These are phyloP conservation scores for Coturnix japonica DNA, from an alignment of 2,113 vertebrate genomes.

Conservation along the genomic window DNA sequence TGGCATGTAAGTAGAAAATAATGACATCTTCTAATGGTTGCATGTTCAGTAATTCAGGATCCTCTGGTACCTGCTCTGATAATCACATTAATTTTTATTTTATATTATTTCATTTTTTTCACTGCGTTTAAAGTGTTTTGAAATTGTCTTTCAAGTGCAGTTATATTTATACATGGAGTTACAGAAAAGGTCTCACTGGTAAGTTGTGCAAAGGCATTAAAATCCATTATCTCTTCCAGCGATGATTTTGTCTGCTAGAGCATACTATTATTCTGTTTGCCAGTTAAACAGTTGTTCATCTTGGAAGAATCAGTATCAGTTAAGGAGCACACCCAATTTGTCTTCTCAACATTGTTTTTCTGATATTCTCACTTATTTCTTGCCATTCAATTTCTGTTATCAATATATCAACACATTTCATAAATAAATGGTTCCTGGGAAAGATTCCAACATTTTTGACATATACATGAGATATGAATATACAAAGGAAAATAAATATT, in stretches of 20 bases:
- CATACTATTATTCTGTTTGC: not conserved
- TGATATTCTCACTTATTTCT: not conserved
- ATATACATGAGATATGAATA: not conserved
- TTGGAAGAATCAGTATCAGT: not conserved
- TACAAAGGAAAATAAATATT: not conserved
- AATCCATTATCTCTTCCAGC: not conserved
- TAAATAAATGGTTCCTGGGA: not conserved
- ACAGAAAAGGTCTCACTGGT: not conserved
- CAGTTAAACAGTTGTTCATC: not conserved
- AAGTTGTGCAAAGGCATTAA: not conserved
- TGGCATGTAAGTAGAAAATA: not conserved
- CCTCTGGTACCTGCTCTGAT: not conserved
- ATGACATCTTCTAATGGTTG: not conserved
- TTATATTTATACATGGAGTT: not conserved
- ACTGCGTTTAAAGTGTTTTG: not conserved
- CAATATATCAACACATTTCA: not conserved
- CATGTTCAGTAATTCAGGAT: not conserved
- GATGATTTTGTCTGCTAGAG: not conserved
- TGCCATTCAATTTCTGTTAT: not conserved
- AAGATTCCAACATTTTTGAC: not conserved
- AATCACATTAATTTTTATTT: not conserved
- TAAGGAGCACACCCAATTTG: not conserved
- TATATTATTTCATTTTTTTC: not conserved
- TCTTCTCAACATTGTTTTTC: not conserved
- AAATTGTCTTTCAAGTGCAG: not conserved